These are phyloP conservation scores for Drosophila austrosaltans DNA, from an alignment of 2,888 invertebrate species.

Conservation along the genomic window DNA sequence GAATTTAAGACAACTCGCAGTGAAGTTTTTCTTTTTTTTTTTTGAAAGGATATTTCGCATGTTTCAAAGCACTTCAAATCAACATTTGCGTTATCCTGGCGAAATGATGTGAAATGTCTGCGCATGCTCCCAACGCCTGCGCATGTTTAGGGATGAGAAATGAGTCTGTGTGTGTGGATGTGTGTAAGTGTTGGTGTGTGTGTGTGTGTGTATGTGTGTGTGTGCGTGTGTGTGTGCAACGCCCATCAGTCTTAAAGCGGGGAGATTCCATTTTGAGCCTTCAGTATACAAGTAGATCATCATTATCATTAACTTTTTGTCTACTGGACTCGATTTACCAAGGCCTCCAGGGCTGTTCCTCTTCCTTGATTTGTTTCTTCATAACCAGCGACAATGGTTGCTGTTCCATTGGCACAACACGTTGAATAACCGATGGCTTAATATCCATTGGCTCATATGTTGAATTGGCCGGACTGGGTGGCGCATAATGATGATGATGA, in stretches of 20 bases:
- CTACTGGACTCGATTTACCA: conserved; percentile 85
- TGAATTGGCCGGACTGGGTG: conserved; percentile 85
- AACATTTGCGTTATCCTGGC: conserved; percentile 70
- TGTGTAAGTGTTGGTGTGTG: conserved; percentile 29
- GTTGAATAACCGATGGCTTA: conserved; percentile 85
- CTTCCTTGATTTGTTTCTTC: conserved; percentile 86
- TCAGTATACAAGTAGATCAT: background rate
- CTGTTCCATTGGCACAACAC: conserved; percentile 81
- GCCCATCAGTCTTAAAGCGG: conserved; percentile 74
- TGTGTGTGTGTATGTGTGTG: conserved; percentile 30
- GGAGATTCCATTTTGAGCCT: conserved; percentile 35
- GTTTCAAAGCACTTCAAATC: conserved; percentile 67
- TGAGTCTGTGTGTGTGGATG: conserved; percentile 28
- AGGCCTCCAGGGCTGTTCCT: conserved; percentile 92
- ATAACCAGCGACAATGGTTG: conserved; percentile 90
- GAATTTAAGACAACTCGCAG: conserved; percentile 17
- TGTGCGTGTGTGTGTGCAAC: conserved; percentile 58
- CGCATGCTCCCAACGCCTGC: conserved; percentile 59
- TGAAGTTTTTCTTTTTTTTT: conserved; percentile 26
- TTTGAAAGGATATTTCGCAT: conserved; percentile 57
- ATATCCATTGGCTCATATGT: conserved; percentile 83
- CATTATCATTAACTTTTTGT: too few relatives aligned
- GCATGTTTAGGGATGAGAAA: conserved; percentile 30
- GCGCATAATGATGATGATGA: conserved; percentile 84
- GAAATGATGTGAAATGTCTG: conserved; percentile 75